A percentile compares a stretch with the other conserved stretches of the same genome.
phyloP scores from a whole-genome alignment of 1,140 invertebrate genomes.

The Drosophila ambigua region DNA sequence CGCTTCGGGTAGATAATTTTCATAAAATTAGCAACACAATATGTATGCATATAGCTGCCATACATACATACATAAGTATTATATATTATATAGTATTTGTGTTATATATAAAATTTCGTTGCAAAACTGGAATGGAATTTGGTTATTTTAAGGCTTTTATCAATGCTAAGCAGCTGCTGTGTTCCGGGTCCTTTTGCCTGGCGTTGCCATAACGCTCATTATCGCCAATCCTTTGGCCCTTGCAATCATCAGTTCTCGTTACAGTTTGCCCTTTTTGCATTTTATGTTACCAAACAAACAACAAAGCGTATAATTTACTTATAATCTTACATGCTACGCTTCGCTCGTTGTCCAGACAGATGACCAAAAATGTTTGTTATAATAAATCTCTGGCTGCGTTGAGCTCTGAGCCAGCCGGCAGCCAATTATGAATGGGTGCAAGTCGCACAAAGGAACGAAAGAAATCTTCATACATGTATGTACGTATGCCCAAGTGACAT shows the following conservation, averaged over 20 bases:
- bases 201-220: conserved; percentile 73
- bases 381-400: conserved; percentile 20
- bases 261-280: conserved; percentile 35
- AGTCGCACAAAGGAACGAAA: conserved; percentile 13
- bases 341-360: not conserved
- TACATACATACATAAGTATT: too few species aligned
- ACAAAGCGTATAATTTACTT: conserved; percentile 70
- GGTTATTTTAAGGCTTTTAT: conserved; percentile 43
- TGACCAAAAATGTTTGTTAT: conserved; percentile 4
- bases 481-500: too few species aligned
- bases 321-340: conserved; percentile 55
- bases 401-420: not conserved
- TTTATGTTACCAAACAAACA: conserved; percentile 60
- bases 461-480: not conserved
- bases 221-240: conserved; percentile 43
- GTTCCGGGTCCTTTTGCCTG: conserved; percentile 32
- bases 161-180: conserved; percentile 60
- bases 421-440: too few species aligned
- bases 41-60: not conserved
- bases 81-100: too few species aligned
- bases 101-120: conserved; percentile 22
- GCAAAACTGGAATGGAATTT: conserved; percentile 13
- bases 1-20: not conserved
- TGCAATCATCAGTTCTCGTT: conserved; percentile 21
- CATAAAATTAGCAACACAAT: too few species aligned